Base-by-base conservation (phyloP, 2,888 invertebrate species). In the Mesorhabditis belari region DNA sequence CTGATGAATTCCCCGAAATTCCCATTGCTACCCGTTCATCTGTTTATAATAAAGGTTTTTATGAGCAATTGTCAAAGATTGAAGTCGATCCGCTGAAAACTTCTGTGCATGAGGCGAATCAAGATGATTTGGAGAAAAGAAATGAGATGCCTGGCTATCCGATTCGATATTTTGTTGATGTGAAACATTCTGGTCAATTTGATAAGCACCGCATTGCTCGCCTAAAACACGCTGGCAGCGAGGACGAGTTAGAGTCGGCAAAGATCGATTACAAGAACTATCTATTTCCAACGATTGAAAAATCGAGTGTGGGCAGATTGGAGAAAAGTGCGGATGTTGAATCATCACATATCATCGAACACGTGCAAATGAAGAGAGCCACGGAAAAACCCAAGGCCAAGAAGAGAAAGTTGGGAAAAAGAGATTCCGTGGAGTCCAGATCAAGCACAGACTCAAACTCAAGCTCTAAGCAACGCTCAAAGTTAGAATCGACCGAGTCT, bases 131-230 rank as follows among this genome's bases (percentile, higher is more conserved):
- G 19, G 60, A 64, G 24, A 63, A 62, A 0, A 50, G 55, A 12
- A 58, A 64, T 9, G 73, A 73, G 23, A 57, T 73, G 64, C 57
- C 62, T 25, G 57, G 60, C n/a, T 66, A 65, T 35, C 76, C 75
- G 4, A 65, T 77, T 44, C 62, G 69, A 24, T 72, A 73, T 60
- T 67, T 64, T 56, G 75, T 76, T 17, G 67, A 67, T 55, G 62
- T 75, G 6, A 57, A 62, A 17, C 73, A 73, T 50, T 69, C 69
- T 25, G 72, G 70, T 35, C 44, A 57, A 5, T 62, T 63, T n/a
- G 61, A 63, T 19, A 35, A 62, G 23, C 49, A 60, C 44, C 55
- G 54, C 21, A 57, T 62, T 3, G 63, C 59, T 44, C 60, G 71
- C 4, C n/a, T 62, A 1, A 58, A 55, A 44, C 70, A 70, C 58